A percentile compares a stretch with the other conserved stretches of the same genome.
Conservation (phyloP, 2,888 invertebrate species). For the Cataglyphis rosenhaueri region DNA sequence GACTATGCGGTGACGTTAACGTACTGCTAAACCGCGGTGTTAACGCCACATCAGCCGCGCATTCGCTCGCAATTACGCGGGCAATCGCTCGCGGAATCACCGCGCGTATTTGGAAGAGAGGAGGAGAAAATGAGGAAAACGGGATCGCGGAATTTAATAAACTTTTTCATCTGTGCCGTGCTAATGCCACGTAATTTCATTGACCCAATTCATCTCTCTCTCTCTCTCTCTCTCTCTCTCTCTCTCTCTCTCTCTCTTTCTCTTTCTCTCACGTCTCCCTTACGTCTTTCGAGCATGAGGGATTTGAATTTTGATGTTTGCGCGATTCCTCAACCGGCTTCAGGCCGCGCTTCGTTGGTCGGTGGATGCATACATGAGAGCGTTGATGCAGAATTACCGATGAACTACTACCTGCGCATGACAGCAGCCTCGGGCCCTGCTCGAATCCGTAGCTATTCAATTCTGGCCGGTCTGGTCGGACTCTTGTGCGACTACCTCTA, state of each 20-base stretch:
- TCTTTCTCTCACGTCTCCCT: neutral
- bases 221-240: neutral
- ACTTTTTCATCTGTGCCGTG: conserved; percentile 18
- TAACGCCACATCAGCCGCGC: conserved; percentile 1
- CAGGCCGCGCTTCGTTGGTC: conserved; percentile 1
- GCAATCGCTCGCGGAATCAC: conserved; percentile 38
- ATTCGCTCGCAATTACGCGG: conserved; percentile 31
- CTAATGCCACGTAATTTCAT: neutral
- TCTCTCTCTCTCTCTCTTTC: neutral
- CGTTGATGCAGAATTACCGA: conserved; percentile 67
- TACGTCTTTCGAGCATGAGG: conserved; percentile 9
- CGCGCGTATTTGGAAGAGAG: conserved; percentile 17
- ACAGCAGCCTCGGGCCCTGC: conserved; percentile 74
- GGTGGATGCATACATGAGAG: conserved; percentile 42
- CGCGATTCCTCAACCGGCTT: neutral
- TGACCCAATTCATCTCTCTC: conserved; percentile 11
- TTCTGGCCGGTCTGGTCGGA: conserved; percentile 66
- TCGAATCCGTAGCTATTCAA: conserved; percentile 77
- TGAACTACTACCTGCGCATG: conserved; percentile 75
- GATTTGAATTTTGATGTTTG: conserved; percentile 30
- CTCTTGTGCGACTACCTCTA: conserved; percentile 64
- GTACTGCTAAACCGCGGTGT: conserved; percentile 28
- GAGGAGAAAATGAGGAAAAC: neutral
- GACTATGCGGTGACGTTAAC: conserved; percentile 37
- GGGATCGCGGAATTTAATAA: conserved; percentile 49